Evolutionary conservation across 2,888 invertebrate genomes (phyloP).

Genomic region (Acrobasis consociella): DNA sequence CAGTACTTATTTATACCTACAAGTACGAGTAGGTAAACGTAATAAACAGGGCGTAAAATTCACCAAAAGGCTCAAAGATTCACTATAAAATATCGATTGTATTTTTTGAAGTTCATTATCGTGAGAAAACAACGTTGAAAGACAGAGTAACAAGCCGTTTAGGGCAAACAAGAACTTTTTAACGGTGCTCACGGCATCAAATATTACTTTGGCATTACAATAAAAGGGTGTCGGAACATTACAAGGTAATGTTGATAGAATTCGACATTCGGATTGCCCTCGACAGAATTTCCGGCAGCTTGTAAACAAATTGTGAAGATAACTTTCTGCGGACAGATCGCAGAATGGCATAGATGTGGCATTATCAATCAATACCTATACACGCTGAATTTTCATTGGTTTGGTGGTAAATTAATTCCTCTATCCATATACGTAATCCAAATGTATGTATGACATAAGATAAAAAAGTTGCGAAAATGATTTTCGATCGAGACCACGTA

Average conservation of each 20-base stretch:
- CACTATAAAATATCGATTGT: background rate
- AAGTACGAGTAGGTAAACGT: too few species aligned
- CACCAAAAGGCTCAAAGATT: too few species aligned
- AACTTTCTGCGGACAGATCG: conserved; percentile 2
- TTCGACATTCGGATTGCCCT: conserved; percentile 1
- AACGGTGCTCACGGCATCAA: background rate
- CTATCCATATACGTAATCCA: too few species aligned
- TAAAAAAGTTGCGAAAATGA: too few species aligned
- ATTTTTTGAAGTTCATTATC: background rate
- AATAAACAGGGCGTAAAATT: too few species aligned
- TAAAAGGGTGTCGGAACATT: conserved; percentile 1
- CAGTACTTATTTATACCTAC: too few species aligned
- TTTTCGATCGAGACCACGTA: too few species aligned
- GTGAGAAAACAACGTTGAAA: background rate
- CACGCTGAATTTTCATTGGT: too few species aligned
- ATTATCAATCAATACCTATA: background rate
- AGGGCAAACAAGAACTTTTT: background rate
- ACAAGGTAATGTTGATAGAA: conserved; percentile 11
- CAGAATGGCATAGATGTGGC: background rate
- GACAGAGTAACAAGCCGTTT: background rate
- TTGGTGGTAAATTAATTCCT: too few species aligned
- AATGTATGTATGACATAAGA: too few species aligned
- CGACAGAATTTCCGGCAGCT: conserved; percentile 11
- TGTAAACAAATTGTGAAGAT: conserved; percentile 18
- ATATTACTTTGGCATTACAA: conserved; percentile 13